These are phyloP conservation scores for Daktulosphaira vitifoliae DNA, from an alignment of 1,140 invertebrate genomes.

Conservation along the genomic window DNA sequence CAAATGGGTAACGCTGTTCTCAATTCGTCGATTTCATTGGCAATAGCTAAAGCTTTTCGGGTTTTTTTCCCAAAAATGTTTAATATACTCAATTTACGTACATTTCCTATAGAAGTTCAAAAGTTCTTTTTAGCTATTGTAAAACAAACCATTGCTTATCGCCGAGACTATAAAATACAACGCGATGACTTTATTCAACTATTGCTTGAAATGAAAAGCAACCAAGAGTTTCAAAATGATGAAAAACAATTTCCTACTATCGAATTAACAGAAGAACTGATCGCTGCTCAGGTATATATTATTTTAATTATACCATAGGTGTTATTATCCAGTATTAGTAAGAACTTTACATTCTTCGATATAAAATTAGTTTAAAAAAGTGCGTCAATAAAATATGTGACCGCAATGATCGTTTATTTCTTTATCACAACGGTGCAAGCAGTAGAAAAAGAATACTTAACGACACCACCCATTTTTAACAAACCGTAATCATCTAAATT, in stretches of 20 bases:
- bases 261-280: conserved; percentile 22
- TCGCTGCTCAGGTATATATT: conserved; percentile 52
- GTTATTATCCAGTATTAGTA: too few relatives aligned
- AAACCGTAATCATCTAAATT: too few relatives aligned
- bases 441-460: too few relatives aligned
- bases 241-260: neutral
- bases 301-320: too few relatives aligned
- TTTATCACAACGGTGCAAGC: too few relatives aligned
- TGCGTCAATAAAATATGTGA: too few relatives aligned
- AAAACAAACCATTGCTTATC: conserved; percentile 43
- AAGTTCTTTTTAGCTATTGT: conserved; percentile 48
- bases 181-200: conserved; percentile 45
- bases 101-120: conserved; percentile 37
- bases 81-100: conserved; percentile 32
- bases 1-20: conserved; percentile 44
- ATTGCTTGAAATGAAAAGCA: conserved; percentile 37
- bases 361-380: too few relatives aligned
- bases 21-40: conserved; percentile 41
- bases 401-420: too few relatives aligned
- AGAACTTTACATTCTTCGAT: too few relatives aligned
- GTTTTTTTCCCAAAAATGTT: conserved; percentile 34
- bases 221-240: conserved; percentile 16
- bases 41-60: conserved; percentile 33
- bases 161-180: conserved; percentile 44
- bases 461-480: too few relatives aligned